Evolutionary conservation across 2,113 vertebrate species (phyloP).

Genomic region (Crocuta crocuta): DNA sequence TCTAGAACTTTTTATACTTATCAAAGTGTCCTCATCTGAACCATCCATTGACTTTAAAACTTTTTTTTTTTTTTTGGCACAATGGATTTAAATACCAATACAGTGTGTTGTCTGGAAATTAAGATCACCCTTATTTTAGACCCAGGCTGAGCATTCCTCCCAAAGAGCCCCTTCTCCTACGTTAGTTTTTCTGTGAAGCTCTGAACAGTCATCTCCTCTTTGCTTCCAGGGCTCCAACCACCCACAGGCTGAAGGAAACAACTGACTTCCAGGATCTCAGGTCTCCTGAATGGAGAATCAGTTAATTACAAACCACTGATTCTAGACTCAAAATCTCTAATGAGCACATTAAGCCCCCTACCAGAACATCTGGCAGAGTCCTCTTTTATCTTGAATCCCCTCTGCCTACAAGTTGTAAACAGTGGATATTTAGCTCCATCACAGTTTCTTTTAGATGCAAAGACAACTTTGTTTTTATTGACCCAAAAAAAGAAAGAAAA

Average conservation of each 20-base stretch:
- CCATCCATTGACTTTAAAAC: background rate
- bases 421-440: background rate
- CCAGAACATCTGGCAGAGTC: background rate
- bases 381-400: background rate
- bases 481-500: background rate
- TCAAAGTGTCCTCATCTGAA: background rate
- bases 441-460: conserved; percentile 31
- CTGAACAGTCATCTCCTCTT: background rate
- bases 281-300: background rate
- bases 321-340: background rate
- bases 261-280: background rate
- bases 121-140: background rate
- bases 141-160: background rate
- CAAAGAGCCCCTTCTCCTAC: background rate
- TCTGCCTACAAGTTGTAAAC: conserved; percentile 23
- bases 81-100: background rate
- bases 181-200: background rate
- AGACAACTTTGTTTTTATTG: conserved; percentile 41
- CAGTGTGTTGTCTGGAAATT: background rate
- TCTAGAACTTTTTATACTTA: background rate
- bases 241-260: background rate
- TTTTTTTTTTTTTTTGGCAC: background rate
- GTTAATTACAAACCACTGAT: background rate
- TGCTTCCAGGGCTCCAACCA: background rate
- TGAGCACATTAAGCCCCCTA: background rate